Percentiles rank a stretch among this genome's conserved stretches.
These are phyloP conservation scores for Sialis lutaria DNA, from an alignment of 2,888 invertebrate species.

Conservation along the genomic window DNA sequence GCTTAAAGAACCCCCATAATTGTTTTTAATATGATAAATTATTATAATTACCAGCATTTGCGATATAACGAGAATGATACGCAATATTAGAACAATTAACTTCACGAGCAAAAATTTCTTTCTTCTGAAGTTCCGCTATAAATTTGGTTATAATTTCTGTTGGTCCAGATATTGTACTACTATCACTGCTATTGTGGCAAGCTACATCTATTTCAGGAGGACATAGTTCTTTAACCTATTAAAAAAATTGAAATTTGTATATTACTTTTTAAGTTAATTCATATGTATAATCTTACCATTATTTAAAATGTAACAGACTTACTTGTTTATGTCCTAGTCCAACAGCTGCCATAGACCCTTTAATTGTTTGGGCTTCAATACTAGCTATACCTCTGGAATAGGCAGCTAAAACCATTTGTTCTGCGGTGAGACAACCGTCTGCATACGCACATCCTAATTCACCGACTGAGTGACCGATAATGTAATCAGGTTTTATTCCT, in stretches of 20 bases:
- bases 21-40: too few species aligned
- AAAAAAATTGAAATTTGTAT: not conserved
- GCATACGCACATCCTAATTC: slow-evolving; percentile 85
- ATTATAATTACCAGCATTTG: slow-evolving; percentile 31
- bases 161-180: slow-evolving; percentile 83
- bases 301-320: not conserved
- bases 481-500: slow-evolving; percentile 17
- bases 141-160: slow-evolving; percentile 46
- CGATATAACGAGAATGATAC: slow-evolving; percentile 74
- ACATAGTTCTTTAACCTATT: slow-evolving; percentile 35
- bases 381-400: slow-evolving; percentile 59
- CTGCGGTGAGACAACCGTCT: slow-evolving; percentile 67
- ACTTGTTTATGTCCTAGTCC: slow-evolving; percentile 24
- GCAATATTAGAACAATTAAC: slow-evolving; percentile 79
- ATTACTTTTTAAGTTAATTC: too few species aligned
- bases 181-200: slow-evolving; percentile 74
- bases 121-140: slow-evolving; percentile 42
- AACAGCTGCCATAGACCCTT: slow-evolving; percentile 69
- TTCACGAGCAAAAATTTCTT: slow-evolving; percentile 64
- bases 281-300: too few species aligned
- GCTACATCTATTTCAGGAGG: slow-evolving; percentile 68
- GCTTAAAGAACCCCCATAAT: too few species aligned
- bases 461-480: slow-evolving; percentile 62
- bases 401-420: slow-evolving; percentile 62
- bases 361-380: slow-evolving; percentile 41